Evolutionary conservation across 92 coral and sea anemone species (phyloP).

Genomic region (Epizoanthus stellaris): DNA sequence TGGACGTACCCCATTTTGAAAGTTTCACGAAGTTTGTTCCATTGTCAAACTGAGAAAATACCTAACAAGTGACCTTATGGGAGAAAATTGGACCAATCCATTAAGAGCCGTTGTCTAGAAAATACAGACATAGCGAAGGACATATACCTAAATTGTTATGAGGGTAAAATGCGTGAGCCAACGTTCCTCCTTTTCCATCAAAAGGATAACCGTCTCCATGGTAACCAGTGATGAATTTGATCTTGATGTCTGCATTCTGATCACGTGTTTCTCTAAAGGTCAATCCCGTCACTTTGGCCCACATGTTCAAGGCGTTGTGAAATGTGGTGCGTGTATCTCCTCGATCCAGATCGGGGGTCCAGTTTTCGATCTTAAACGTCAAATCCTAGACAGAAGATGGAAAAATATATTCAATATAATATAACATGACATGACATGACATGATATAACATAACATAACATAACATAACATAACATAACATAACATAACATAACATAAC

Average conservation of each 20-base stretch:
- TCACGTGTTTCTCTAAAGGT: constrained; percentile 53
- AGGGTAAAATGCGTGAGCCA: constrained; percentile 71
- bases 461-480: no score
- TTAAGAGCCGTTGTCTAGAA: neutral
- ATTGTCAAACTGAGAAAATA: no score
- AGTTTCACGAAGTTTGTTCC: no score
- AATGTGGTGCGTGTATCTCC: constrained; percentile 58
- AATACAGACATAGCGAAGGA: constrained; percentile 6
- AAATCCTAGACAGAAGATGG: constrained; percentile 45
- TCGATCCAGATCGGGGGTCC: constrained; percentile 54
- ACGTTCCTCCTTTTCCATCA: constrained; percentile 69
- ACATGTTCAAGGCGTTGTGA: constrained; percentile 62
- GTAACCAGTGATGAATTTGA: constrained; percentile 50
- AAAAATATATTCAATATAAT: neutral
- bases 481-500: no score
- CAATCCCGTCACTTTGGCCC: constrained; percentile 58
- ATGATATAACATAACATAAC: no score
- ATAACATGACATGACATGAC: no score
- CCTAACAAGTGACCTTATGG: neutral
- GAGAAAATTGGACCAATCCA: neutral
- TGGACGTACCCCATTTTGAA: no score
- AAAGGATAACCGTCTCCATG: constrained; percentile 62
- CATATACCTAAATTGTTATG: constrained; percentile 58
- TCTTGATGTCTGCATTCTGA: constrained; percentile 39
- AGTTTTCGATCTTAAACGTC: constrained; percentile 71